A percentile compares a stretch with the other conserved stretches of the same genome.
Evolutionary conservation across 2,113 vertebrate genomes (phyloP).

Genomic region (Apaloderma vittatum): DNA sequence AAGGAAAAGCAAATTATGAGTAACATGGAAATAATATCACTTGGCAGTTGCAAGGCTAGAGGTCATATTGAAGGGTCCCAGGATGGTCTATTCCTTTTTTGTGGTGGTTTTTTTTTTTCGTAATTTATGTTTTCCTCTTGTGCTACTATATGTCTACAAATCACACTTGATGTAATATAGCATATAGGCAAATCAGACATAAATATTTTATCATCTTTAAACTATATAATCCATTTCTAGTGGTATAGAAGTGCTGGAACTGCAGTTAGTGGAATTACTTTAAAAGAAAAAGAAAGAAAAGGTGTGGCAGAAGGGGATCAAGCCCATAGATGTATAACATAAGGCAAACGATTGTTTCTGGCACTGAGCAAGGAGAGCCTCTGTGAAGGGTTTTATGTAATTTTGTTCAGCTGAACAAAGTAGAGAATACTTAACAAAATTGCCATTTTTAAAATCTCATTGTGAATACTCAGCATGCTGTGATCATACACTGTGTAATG

Average conservation of each 20-base stretch:
- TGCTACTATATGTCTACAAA: neutral
- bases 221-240: neutral
- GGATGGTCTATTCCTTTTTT: neutral
- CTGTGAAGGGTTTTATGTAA: slow-evolving; percentile 55
- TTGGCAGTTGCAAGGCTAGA: neutral
- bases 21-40: neutral
- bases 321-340: neutral
- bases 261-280: neutral
- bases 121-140: neutral
- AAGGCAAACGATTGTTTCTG: slow-evolving; percentile 13
- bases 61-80: neutral
- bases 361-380: slow-evolving; percentile 27
- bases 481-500: slow-evolving; percentile 70
- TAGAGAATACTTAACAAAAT: slow-evolving; percentile 67
- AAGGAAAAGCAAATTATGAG: neutral
- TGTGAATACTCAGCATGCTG: slow-evolving; percentile 57
- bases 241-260: neutral
- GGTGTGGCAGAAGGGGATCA: neutral
- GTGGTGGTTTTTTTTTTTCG: neutral
- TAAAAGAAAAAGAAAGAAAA: slow-evolving; percentile 14
- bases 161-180: neutral
- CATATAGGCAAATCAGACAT: neutral
- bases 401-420: slow-evolving; percentile 60
- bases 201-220: slow-evolving; percentile 15
- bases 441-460: slow-evolving; percentile 65